Percentiles rank a stretch among this genome's conserved stretches.
phyloP scores from a whole-genome alignment of 2,888 invertebrate genomes.

The Seira musarum region DNA sequence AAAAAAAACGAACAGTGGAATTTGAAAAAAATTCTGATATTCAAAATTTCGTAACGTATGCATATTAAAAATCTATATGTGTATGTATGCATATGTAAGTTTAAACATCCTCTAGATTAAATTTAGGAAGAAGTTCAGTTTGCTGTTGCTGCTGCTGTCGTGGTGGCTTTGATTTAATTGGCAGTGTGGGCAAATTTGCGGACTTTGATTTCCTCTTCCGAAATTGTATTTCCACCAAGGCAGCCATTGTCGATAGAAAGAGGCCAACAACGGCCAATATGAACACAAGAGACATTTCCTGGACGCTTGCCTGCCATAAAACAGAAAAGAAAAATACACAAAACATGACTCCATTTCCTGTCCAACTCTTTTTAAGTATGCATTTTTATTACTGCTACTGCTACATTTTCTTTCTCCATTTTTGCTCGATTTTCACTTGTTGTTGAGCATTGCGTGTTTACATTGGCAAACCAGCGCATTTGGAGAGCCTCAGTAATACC shows the following conservation, averaged over 20 bases:
- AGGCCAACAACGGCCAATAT: constrained; percentile 32
- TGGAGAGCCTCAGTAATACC: constrained; percentile 30
- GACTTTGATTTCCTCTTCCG: not conserved
- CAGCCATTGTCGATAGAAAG: constrained; percentile 18
- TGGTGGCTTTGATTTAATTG: constrained; percentile 30
- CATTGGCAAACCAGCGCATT: constrained; percentile 24
- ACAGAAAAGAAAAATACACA: not conserved
- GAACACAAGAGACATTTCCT: constrained; percentile 35
- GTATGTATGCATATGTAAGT: no score
- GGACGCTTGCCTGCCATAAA: constrained; percentile 23
- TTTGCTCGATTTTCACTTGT: constrained; percentile 2
- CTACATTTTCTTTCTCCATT: not conserved
- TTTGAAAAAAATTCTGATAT: no score
- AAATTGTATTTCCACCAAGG: constrained; percentile 27
- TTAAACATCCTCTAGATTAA: constrained; percentile 36
- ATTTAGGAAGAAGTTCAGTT: constrained; percentile 33
- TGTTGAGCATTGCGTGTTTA: not conserved
- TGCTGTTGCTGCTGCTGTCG: constrained; percentile 37
- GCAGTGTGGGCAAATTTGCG: not conserved
- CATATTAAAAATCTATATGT: no score
- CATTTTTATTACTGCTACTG: not conserved
- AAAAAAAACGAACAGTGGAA: no score
- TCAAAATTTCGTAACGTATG: no score
- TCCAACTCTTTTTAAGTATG: not conserved
- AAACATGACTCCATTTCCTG: not conserved